Conservation (phyloP, 2,113 vertebrate genomes). For the Ondatra zibethicus region DNA sequence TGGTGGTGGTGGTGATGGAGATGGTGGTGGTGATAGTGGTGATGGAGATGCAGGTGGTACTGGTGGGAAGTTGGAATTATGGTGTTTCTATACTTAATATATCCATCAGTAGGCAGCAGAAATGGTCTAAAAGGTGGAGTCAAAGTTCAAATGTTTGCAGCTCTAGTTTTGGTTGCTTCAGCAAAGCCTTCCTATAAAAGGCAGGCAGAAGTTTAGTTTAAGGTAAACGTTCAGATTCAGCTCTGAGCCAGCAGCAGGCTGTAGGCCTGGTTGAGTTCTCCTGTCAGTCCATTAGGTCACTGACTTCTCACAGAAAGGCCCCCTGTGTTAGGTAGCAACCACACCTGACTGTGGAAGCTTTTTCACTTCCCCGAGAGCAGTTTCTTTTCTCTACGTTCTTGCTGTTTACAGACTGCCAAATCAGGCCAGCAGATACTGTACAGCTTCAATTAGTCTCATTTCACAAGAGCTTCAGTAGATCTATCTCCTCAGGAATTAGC, state of each 20-base stretch:
- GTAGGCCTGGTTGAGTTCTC: neutral
- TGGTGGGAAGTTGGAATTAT: too few species aligned
- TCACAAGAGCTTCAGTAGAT: neutral
- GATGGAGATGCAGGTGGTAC: neutral
- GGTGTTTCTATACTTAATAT: neutral
- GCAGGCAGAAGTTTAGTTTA: neutral
- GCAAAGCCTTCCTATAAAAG: neutral
- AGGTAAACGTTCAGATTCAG: constrained; percentile 15
- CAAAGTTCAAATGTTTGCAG: constrained; percentile 20
- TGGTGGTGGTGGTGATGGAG: neutral
- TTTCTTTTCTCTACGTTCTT: constrained; percentile 29
- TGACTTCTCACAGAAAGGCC: constrained; percentile 19
- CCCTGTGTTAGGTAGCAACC: neutral
- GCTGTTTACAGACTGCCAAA: neutral
- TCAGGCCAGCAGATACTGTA: neutral
- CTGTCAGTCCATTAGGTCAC: neutral
- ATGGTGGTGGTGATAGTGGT: neutral
- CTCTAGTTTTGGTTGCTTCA: constrained; percentile 14
- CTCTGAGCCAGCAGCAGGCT: neutral
- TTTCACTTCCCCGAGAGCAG: constrained; percentile 4
- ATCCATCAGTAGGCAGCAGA: constrained; percentile 41
- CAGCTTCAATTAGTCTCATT: neutral
- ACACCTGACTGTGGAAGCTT: constrained; percentile 1
- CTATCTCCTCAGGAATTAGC: constrained; percentile 38
- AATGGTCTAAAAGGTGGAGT: neutral